Evolutionary conservation across 1,140 invertebrate genomes (phyloP).

Genomic region (Drosophila nigromelanica): DNA sequence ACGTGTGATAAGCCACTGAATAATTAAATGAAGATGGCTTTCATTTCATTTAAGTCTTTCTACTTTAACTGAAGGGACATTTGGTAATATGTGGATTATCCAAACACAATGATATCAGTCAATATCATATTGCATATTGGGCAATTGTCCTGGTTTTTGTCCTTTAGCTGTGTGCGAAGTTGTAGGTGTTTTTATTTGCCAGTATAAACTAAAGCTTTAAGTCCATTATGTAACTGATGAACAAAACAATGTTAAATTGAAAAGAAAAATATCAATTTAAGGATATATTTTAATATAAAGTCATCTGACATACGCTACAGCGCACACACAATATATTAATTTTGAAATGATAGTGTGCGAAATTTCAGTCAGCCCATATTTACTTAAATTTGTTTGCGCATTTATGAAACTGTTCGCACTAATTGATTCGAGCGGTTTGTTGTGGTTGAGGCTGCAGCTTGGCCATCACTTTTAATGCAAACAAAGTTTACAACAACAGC

Average conservation of each 20-base stretch:
- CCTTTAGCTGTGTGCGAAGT: too few relatives aligned
- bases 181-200: too few relatives aligned
- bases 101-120: too few relatives aligned
- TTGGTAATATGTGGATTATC: too few relatives aligned
- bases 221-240: neutral
- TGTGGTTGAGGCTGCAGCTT: slow-evolving; percentile 29
- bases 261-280: neutral
- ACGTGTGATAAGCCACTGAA: too few relatives aligned
- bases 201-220: neutral
- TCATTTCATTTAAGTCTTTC: too few relatives aligned
- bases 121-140: too few relatives aligned
- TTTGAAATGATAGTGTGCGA: slow-evolving; percentile 12
- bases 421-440: slow-evolving; percentile 50
- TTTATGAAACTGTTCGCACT: slow-evolving; percentile 52
- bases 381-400: slow-evolving; percentile 48
- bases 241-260: neutral
- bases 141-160: too few relatives aligned
- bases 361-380: slow-evolving; percentile 53
- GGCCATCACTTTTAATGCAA: slow-evolving; percentile 8
- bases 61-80: too few relatives aligned
- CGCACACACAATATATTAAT: slow-evolving; percentile 1
- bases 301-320: neutral
- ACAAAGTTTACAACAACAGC: neutral
- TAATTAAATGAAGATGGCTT: too few relatives aligned
- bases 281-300: neutral